Evolutionary conservation across 2,888 invertebrate species (phyloP), one percentile per base, ranked within the genome.

Genomic region (Aricia artaxerxes): DNA sequence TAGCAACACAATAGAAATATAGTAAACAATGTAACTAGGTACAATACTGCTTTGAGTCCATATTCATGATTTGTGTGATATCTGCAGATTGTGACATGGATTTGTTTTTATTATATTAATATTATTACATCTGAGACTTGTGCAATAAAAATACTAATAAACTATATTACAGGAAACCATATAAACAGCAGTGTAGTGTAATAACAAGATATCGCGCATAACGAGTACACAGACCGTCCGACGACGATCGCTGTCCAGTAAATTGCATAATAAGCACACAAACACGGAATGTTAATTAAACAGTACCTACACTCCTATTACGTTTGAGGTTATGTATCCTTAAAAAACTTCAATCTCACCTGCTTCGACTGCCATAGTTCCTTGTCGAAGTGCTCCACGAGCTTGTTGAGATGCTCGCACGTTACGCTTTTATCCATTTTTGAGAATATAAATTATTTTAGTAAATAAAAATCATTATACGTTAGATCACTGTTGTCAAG

Each of bases 401-500:
- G 86, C 82, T 92, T 93, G 84, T 94, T 93, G 77, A 94, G 87
- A 86, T 95, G 94, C 81, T 94, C 94, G 87, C 94, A 95, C 80
- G 93, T 94, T 85, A 91, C 89, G 85, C 91, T 91, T 89, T 90
- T 93, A 88, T 94, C 92, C 94, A 94, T 94, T 87, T 85, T 86
- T 84, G 83, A 83, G 84, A 87, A 84, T 83, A 87, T 84, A 84
- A 85, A 81, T 61, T 35, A 84, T 86, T 85, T 84, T 82, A 83
- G 79, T 80, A 90, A 88, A 89, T 88, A 89, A 82, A 85, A 88
- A 88, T 85, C 85, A 83, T 84, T 88, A 83, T 89, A 86, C 85
- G 89, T 82, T 83, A 81, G 86, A 87, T 87, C 87, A 89, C 88
- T 86, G 86, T 86, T 87, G 87, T 86, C 85, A 88, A 87, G 89